Base-by-base conservation (phyloP, 2,113 vertebrate species). In the Mus musculus region DNA sequence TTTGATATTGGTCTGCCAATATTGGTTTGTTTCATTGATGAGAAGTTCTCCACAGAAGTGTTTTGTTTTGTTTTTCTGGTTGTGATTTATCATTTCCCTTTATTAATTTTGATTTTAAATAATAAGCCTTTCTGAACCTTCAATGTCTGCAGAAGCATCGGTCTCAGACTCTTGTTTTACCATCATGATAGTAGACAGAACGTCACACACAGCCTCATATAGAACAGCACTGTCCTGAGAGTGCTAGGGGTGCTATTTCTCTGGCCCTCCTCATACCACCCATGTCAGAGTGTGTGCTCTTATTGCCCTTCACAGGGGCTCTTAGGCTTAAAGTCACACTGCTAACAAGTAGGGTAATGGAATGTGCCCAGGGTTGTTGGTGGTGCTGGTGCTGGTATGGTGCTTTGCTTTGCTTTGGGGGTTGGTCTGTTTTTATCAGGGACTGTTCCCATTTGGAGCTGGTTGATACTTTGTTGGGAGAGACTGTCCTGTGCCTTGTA, bases 11-110 rank as follows among this genome's bases (percentile, higher is more conserved):
- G 4, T 76, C n/a, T 91, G n/a, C 33, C 19, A 89, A 78, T 42
- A 56, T 94, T n/a, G 30, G 19, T 76, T 86, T 93, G 73, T 91
- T 94, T 95, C 91, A 76, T 75, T 96, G 85, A 88, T 39, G 90
- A 87, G 46, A 92, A 80, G 69, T 87, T 94, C 86, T 69, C 56
- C 63, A 52, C 72, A 82, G 61, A 95, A 87, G 33, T n/a, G 49
- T 13, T 2, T 54, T 42, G 59, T 63, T 69, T 95, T n/a, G 20
- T 46, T 49, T 33, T 14, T 88, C 89, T 93, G 39, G 42, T 77
- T 86, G 12, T 94, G 85, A 80, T 94, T 78, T 24, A 42, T 82
- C 30, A 10, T 95, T 93, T 96, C 94, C 26, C 77, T 73, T 82
- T 84, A 89, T 88, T 33, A 80, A 72, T 94, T 95, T 94, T 73